Evolutionary conservation across 2,113 vertebrate genomes (phyloP).

Genomic region (Circaetus cinerascens): DNA sequence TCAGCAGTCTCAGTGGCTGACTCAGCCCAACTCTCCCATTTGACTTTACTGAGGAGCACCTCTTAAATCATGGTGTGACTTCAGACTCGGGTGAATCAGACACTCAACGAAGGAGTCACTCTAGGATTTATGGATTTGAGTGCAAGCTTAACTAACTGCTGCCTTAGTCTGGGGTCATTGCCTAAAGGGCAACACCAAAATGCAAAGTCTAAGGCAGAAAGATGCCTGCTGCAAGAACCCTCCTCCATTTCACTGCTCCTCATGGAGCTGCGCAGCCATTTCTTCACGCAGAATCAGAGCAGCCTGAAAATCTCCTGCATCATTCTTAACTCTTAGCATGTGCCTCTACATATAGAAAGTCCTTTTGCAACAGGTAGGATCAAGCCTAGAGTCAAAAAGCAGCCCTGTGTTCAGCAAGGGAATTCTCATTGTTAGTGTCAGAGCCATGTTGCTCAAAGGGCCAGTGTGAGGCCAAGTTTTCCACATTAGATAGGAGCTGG

Average conservation of each 20-base stretch:
- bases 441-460: neutral
- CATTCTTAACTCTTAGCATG: neutral
- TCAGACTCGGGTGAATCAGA: neutral
- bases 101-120: neutral
- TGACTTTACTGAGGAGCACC: neutral
- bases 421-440: neutral
- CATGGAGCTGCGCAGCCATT: fast-evolving
- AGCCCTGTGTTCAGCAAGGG: neutral
- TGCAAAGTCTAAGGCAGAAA: neutral
- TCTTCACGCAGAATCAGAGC: neutral
- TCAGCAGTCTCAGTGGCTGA: neutral
- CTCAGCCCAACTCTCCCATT: neutral
- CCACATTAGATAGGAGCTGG: neutral
- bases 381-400: neutral
- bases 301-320: neutral
- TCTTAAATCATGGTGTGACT: neutral
- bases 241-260: neutral
- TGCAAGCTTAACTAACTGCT: neutral
- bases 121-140: neutral
- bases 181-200: neutral
- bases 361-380: neutral
- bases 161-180: neutral
- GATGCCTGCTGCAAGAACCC: neutral
- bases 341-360: neutral
- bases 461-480: neutral